Conservation (phyloP, 1,140 invertebrate species). For the Gonioctena quinquepunctata region DNA sequence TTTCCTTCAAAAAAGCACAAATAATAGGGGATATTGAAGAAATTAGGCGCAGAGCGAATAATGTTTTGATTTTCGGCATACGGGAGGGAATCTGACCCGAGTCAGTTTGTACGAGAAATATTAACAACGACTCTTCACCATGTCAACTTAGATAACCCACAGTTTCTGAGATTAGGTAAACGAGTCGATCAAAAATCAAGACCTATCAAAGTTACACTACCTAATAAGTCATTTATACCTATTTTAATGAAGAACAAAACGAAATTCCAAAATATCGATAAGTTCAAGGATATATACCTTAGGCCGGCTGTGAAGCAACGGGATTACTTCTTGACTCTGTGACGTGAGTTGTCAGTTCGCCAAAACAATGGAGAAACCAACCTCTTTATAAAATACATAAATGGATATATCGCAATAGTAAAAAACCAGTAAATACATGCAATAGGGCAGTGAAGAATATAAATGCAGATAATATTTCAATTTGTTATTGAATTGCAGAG, state of each 20-base stretch:
- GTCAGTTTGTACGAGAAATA: background rate
- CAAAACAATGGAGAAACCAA: constrained; percentile 6
- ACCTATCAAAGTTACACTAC: constrained; percentile 8
- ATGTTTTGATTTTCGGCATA: constrained; percentile 6
- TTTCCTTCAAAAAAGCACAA: background rate
- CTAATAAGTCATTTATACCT: background rate
- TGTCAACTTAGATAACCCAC: background rate
- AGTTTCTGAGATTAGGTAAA: too few species aligned
- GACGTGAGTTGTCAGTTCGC: background rate
- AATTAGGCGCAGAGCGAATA: constrained; percentile 2
- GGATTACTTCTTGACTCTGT: background rate
- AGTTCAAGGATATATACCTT: constrained; percentile 6
- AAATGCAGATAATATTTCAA: too few species aligned
- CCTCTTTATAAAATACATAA: background rate
- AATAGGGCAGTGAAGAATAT: too few species aligned
- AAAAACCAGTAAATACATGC: too few species aligned
- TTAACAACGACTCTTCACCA: background rate
- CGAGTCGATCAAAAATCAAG: constrained; percentile 1
- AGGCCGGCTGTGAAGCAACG: constrained; percentile 7
- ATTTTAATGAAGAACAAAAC: background rate
- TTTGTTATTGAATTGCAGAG: too few species aligned
- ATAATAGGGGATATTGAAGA: background rate
- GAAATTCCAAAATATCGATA: background rate
- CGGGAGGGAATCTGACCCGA: background rate
- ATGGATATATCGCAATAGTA: background rate